Percentiles rank a stretch among this genome's conserved stretches.
Conservation (phyloP, 2,888 invertebrate species). For the Xanthostigma xanthostigma region DNA sequence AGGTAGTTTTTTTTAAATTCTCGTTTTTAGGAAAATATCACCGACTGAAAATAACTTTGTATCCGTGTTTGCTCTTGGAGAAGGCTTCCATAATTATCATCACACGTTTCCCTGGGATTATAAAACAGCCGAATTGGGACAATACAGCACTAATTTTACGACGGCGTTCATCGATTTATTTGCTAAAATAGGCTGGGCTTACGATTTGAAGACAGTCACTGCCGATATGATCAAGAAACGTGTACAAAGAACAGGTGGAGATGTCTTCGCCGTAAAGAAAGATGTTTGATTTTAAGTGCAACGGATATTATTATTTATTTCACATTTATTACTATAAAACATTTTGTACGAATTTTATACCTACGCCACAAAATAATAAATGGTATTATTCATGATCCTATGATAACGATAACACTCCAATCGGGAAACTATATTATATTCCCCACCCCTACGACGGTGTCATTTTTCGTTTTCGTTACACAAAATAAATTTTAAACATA, state of each 20-base stretch:
- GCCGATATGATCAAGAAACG: constrained; percentile 50
- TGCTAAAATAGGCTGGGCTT: constrained; percentile 73
- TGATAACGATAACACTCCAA: no score
- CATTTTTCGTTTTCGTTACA: no score
- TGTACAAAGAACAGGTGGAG: constrained; percentile 60
- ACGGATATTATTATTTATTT: no score
- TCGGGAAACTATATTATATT: no score
- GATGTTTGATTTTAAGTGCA: no score
- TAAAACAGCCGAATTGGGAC: constrained; percentile 65
- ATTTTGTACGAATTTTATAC: no score
- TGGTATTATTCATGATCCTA: no score
- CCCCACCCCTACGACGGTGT: no score
- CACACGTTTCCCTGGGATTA: constrained; percentile 79
- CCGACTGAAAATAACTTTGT: constrained; percentile 58
- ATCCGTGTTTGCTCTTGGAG: constrained; percentile 51
- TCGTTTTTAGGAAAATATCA: constrained; percentile 38
- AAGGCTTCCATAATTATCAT: constrained; percentile 82
- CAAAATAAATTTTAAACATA: no score
- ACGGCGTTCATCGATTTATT: constrained; percentile 67
- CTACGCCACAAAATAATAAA: no score
- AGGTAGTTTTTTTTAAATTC: neutral
- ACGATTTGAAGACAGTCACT: constrained; percentile 71
- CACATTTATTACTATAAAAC: no score
- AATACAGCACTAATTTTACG: constrained; percentile 55
- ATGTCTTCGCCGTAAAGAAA: constrained; percentile 33